A percentile compares a stretch with the other conserved stretches of the same genome.
phyloP scores from a whole-genome alignment of 1,140 invertebrate species.

The Portunus trituberculatus region DNA sequence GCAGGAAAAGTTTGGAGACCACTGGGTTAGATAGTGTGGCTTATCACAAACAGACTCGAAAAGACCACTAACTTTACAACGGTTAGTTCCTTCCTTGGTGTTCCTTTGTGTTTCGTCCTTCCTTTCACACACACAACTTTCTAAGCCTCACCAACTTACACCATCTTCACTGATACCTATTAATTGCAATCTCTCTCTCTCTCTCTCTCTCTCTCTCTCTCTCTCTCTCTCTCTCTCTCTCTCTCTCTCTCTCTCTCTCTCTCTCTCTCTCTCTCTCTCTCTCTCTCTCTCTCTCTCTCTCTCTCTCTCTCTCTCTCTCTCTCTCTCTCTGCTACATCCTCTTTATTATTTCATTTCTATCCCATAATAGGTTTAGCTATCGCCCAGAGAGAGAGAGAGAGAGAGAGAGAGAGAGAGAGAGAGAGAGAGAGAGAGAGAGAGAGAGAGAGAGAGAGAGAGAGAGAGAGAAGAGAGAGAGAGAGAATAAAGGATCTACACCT shows the following conservation, averaged over 20 bases:
- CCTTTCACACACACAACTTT: neutral
- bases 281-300: neutral
- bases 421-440: constrained; percentile 1
- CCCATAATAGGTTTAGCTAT: neutral
- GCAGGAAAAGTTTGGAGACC: no score
- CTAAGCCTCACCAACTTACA: neutral
- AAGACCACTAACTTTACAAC: no score
- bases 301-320: neutral
- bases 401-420: constrained; percentile 20
- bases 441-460: constrained; percentile 17
- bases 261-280: neutral
- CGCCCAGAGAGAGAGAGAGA: neutral
- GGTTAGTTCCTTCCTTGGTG: no score
- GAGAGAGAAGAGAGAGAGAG: neutral
- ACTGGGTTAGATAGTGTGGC: no score
- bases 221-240: neutral
- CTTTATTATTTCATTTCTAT: neutral
- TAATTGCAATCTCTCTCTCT: neutral
- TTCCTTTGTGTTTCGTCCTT: no score
- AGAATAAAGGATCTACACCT: neutral
- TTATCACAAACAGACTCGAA: no score
- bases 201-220: no score
- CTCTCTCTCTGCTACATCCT: neutral
- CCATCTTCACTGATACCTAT: neutral
- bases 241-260: neutral